Evolutionary conservation across 1,140 invertebrate genomes (phyloP), one percentile per base, ranked within the genome.

Genomic region (Euglossa dilemma): DNA sequence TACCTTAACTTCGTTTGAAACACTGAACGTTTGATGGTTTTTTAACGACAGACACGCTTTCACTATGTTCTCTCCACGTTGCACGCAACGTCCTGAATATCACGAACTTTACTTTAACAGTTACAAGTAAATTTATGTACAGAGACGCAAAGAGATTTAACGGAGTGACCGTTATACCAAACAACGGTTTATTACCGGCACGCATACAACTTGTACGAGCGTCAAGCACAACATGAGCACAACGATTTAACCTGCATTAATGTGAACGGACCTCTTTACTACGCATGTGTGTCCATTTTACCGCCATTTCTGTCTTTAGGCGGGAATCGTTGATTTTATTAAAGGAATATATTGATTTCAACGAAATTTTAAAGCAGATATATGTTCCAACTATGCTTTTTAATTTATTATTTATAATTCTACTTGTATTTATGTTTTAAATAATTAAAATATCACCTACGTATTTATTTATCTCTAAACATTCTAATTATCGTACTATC

Each of bases 171-270:
- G 83, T 85, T 85, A 85, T 70, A 18, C 57, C 79, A 76, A 76
- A 74, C 83, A 76, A 82, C 83, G 54, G 78, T 75, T 82, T 85
- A 85, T 76, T 82, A 82, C 83, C 83, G 83, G 83, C 79, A 82
- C 72, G 79, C 79, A 56, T 76, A 50, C 64, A 64, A 81, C 72
- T 85, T 63, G 70, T 82, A 61, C 52, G 54, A 82, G 79, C 77
- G 76, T 84, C 69, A 43, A 81, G 75, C 64, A 75, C 78, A 84
- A 61, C 78, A 54, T 47, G 71, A 73, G 43, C 47, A 69, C 81
- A 71, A 63, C 47, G 63, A 67, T n/a, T n/a, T 47, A 47, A 45
- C 8, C 8, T 56, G 69, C 59, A 80, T 14, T 8, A 47, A 81
- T 84, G 78, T 84, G 83, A 80, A 74, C 70, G 45, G 61, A 36